Evolutionary conservation across 2,888 invertebrate genomes (phyloP).

Genomic region (Synergus gifuensis): DNA sequence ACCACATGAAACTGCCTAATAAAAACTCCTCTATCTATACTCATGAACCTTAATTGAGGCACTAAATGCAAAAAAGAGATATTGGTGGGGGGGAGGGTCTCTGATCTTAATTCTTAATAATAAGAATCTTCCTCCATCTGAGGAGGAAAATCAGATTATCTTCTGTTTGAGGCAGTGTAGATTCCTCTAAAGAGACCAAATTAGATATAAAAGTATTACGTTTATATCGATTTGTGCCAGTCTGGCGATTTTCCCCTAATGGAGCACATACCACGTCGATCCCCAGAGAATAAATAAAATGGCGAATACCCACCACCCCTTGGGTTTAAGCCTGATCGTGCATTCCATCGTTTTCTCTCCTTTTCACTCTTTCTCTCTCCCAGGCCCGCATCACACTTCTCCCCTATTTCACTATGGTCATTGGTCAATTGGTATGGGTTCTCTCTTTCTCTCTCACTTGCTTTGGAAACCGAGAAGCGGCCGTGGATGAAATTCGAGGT

Average conservation of each 20-base stretch:
- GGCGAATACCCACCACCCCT: constrained; percentile 43
- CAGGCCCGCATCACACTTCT: constrained; percentile 51
- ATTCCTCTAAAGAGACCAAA: not conserved
- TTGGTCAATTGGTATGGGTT: constrained; percentile 45
- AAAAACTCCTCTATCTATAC: constrained; percentile 11
- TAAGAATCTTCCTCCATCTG: no score
- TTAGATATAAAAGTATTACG: constrained; percentile 3
- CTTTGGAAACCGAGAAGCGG: constrained; percentile 1
- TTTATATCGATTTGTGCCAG: constrained; percentile 52
- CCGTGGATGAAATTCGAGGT: constrained; percentile 56
- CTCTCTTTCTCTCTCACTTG: not conserved
- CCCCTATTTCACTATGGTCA: constrained; percentile 51
- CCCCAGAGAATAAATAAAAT: constrained; percentile 59
- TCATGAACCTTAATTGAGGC: constrained; percentile 1
- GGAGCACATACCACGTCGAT: constrained; percentile 41
- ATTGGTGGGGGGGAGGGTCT: no score
- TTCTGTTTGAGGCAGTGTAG: not conserved
- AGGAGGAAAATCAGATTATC: no score
- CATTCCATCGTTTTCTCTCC: constrained; percentile 25
- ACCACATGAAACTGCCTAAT: constrained; percentile 47
- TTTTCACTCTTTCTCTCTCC: constrained; percentile 30
- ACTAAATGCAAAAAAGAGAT: constrained; percentile 16
- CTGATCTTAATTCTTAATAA: no score
- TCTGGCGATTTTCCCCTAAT: constrained; percentile 46
- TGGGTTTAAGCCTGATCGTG: constrained; percentile 45